phyloP scores from a whole-genome alignment of 1,140 invertebrate genomes.

The Xylocopa sonorina region DNA sequence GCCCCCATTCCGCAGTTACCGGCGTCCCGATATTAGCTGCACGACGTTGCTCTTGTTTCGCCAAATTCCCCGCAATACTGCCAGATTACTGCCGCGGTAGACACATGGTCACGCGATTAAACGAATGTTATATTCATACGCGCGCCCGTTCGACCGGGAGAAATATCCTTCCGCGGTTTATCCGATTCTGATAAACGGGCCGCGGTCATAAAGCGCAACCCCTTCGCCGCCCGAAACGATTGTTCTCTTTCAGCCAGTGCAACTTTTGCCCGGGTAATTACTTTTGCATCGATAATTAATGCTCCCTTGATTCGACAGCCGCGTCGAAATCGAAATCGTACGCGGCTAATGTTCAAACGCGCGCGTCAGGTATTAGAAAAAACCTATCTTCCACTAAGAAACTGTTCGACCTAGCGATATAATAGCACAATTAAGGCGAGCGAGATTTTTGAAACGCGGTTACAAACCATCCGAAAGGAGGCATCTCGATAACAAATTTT shows the following conservation, averaged over 20 bases:
- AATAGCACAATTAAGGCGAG: no score
- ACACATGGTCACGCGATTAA: background rate
- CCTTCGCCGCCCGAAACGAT: background rate
- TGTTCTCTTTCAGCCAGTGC: background rate
- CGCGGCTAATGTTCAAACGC: no score
- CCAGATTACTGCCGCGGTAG: conserved; percentile 21
- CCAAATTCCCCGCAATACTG: conserved; percentile 31
- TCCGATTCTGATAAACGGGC: conserved; percentile 36
- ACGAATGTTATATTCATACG: conserved; percentile 37
- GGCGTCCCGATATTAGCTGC: conserved; percentile 49
- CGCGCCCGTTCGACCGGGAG: background rate
- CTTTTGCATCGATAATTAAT: no score
- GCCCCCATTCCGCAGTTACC: conserved; percentile 27
- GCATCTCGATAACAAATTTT: no score
- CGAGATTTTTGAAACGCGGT: no score
- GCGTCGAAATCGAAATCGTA: background rate
- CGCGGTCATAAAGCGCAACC: background rate
- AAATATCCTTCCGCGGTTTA: conserved; percentile 24
- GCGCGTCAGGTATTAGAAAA: no score
- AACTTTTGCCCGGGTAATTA: conserved; percentile 2
- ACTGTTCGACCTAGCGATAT: no score
- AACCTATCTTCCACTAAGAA: no score
- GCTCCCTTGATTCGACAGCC: background rate
- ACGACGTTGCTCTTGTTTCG: conserved; percentile 34
- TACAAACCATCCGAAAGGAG: no score